Evolutionary conservation across 2,888 invertebrate genomes (phyloP), one percentile per base, ranked within the genome.

Genomic region (Griposia aprilina): DNA sequence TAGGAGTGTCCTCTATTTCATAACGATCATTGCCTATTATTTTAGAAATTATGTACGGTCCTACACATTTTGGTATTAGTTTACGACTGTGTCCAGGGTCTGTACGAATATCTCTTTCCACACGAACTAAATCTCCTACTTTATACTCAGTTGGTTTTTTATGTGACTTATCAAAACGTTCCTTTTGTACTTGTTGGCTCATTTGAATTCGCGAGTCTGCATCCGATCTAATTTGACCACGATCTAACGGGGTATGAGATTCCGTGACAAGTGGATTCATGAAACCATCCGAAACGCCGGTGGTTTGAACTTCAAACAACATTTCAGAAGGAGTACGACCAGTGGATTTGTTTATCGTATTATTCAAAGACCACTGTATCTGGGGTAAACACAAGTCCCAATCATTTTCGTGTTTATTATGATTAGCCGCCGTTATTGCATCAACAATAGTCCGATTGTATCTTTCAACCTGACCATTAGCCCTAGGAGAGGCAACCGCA

Each of bases 161-260:
- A 71, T 62, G 71, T 3, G 50, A 60, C 50, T 62, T 60, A 71
- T 71, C 71, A 71, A 71, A 71, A 59, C 71, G 71, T 2, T 71
- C 23, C 17, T 68, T 68, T 36, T 62, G 71, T 48, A 60, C n/a
- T 15, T 30, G 26, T 62, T 71, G 71, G 17, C 7, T 48, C n/a
- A 30, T 23, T 71, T 62, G 60, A 48, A 26, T 48, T 10, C 65
- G 65, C 65, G 45, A 45, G n/a, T 7, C 50, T 71, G 4, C 45
- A 17, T 66, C 17, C n/a, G 15, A 66, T 66, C n/a, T 66, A 66
- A 66, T 60, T 48, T 48, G 50, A 60, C 50, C 71, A 11, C 71
- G 50, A 71, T 71, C 60, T 60, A 60, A n/a, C 26, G 30, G 70
- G 23, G 23, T 48, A 48, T 71, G 70, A 26, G 70, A 48, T 48